A percentile compares a stretch with the other conserved stretches of the same genome.
These are phyloP conservation scores for Peromyscus californicus DNA, from an alignment of 2,113 vertebrate species.

Conservation along the genomic window DNA sequence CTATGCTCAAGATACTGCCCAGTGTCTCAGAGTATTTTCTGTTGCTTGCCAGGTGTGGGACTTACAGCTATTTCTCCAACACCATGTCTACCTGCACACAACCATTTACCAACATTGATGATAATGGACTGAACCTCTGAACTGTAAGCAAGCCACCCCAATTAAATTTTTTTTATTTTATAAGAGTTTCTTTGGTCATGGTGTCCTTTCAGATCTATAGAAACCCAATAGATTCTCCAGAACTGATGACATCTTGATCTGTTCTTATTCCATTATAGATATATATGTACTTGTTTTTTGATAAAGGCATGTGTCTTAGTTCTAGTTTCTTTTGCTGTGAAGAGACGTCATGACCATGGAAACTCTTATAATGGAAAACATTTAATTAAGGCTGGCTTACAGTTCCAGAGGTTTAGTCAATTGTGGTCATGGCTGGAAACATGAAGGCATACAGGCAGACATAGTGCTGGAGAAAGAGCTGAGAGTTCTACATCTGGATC, in stretches of 20 bases:
- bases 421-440: not conserved
- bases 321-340: not conserved
- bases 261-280: slow-evolving; percentile 2
- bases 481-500: not conserved
- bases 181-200: not conserved
- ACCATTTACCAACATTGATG: not conserved
- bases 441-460: not conserved
- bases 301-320: not conserved
- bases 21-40: not conserved
- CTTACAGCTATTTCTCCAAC: not conserved
- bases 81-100: not conserved
- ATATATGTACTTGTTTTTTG: not conserved
- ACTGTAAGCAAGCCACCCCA: not conserved
- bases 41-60: not conserved
- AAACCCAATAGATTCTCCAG: not conserved
- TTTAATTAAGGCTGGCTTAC: not conserved
- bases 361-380: not conserved
- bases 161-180: not conserved
- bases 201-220: not conserved
- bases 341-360: not conserved
- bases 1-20: not conserved
- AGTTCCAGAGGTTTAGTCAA: not conserved
- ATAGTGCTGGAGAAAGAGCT: not conserved
- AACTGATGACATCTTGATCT: slow-evolving; percentile 8
- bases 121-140: not conserved